Percentiles rank a stretch among this genome's conserved stretches.
These are phyloP conservation scores for Schizopygopsis malacanthus DNA, from an alignment of 2,797 vertebrate genomes.

Conservation along the genomic window DNA sequence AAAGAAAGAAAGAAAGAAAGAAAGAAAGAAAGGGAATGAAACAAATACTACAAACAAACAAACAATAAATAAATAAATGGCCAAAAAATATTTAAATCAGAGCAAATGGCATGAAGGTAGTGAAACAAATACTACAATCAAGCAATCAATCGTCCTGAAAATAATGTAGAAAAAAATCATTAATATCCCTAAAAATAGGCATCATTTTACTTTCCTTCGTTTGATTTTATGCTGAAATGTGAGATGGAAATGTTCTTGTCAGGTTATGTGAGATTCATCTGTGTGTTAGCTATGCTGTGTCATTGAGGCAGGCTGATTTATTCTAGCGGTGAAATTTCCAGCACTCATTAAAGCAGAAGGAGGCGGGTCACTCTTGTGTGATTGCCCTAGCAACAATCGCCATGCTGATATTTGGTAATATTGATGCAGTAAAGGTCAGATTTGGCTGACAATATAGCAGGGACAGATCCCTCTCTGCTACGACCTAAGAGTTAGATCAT, in stretches of 20 bases:
- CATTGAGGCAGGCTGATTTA: slow-evolving; percentile 5
- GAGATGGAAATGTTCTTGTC: neutral
- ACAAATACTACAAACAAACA: neutral
- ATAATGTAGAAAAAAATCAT: neutral
- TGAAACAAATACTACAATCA: neutral
- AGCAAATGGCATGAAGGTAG: neutral
- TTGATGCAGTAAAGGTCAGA: slow-evolving; percentile 65
- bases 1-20: too few species aligned
- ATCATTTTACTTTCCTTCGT: neutral
- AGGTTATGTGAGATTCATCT: neutral
- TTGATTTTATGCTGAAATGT: neutral
- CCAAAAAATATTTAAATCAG: neutral
- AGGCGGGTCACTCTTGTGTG: slow-evolving; percentile 25
- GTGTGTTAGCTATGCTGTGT: neutral
- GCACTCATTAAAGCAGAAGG: slow-evolving; percentile 49
- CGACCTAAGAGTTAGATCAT: slow-evolving; percentile 18
- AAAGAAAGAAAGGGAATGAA: neutral
- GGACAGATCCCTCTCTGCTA: slow-evolving; percentile 24
- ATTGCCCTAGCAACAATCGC: slow-evolving; percentile 62
- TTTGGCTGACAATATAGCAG: slow-evolving; percentile 46
- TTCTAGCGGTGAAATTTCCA: neutral
- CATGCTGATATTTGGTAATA: slow-evolving; percentile 63
- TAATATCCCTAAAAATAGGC: neutral
- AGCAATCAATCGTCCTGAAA: neutral
- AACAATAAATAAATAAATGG: neutral